Percentiles rank a stretch among this genome's conserved stretches.
phyloP scores from a whole-genome alignment of 2,888 invertebrate species.

The Volucella inflata region DNA sequence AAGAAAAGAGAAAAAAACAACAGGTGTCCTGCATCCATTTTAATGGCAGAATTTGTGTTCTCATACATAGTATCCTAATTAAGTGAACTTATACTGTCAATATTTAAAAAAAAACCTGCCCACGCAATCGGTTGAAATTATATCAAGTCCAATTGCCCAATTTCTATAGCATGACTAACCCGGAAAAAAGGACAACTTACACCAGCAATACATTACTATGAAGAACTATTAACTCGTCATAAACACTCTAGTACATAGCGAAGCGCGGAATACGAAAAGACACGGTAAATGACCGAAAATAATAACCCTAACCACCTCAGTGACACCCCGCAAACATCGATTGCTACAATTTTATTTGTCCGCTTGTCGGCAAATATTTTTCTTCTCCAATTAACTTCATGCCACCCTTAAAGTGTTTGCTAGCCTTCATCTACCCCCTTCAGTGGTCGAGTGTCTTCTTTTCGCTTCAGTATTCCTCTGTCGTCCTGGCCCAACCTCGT shows the following conservation, averaged over 20 bases:
- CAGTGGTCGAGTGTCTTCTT: neutral
- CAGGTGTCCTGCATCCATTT: too few species aligned
- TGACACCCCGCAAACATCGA: constrained; percentile 34
- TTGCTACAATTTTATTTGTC: constrained; percentile 48
- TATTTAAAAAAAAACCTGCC: too few species aligned
- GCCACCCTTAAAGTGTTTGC: constrained; percentile 33
- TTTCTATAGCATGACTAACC: too few species aligned
- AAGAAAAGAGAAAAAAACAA: too few species aligned
- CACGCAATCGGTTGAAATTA: too few species aligned
- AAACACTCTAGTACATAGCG: constrained; percentile 25
- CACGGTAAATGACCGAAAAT: neutral
- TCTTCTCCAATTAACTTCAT: constrained; percentile 51
- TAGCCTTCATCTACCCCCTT: constrained; percentile 3
- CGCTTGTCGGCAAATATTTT: constrained; percentile 46
- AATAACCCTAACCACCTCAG: constrained; percentile 23
- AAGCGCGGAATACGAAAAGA: neutral
- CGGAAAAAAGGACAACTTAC: too few species aligned
- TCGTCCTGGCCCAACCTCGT: constrained; percentile 4
- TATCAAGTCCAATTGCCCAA: too few species aligned
- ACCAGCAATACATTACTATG: too few species aligned
- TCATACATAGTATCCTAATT: too few species aligned
- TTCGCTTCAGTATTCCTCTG: constrained; percentile 2
- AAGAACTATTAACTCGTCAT: constrained; percentile 7
- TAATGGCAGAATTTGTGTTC: too few species aligned
- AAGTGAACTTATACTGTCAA: too few species aligned